Evolutionary conservation across 2,113 vertebrate species (phyloP).

Genomic region (Antechinus stuartii): DNA sequence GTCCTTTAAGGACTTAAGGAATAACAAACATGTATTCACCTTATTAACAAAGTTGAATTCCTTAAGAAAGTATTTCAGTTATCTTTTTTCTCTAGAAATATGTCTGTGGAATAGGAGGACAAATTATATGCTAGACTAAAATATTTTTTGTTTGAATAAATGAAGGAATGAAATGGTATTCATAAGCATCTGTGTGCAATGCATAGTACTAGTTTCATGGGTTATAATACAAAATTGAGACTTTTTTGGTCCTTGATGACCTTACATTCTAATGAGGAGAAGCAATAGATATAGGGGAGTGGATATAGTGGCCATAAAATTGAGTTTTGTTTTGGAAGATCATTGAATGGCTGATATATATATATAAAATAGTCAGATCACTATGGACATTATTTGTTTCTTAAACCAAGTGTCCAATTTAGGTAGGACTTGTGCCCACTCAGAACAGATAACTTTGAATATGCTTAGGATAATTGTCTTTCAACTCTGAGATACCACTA

Average conservation of each 20-base stretch:
- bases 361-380: neutral
- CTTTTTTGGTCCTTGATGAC: neutral
- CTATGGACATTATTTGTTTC: neutral
- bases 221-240: neutral
- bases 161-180: neutral
- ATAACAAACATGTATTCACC: neutral
- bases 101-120: neutral
- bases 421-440: neutral
- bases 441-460: neutral
- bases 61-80: neutral
- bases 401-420: neutral
- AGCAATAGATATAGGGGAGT: neutral
- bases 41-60: neutral
- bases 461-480: neutral
- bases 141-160: neutral
- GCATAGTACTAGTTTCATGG: neutral
- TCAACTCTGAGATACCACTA: too few relatives aligned
- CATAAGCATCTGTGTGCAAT: neutral
- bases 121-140: neutral
- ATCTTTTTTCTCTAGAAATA: neutral
- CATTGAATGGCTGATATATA: neutral
- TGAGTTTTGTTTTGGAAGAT: neutral
- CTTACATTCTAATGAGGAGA: neutral
- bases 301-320: neutral
- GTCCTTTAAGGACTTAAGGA: neutral